phyloP scores from a whole-genome alignment of 1,140 invertebrate genomes.

The Drosophila serrata region DNA sequence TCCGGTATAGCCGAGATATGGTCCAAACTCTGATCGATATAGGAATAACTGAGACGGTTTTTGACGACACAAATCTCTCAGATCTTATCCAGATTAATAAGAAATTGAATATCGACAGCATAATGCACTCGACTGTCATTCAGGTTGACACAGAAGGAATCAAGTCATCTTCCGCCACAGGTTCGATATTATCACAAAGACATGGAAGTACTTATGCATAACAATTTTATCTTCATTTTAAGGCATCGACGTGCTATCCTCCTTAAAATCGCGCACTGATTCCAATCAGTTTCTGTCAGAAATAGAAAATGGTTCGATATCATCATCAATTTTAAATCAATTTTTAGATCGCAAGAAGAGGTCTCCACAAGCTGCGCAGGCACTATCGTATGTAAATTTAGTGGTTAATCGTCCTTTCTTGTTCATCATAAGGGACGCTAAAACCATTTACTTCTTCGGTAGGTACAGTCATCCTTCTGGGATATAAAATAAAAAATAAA shows the following conservation, averaged over 20 bases:
- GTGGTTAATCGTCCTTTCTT: slow-evolving; percentile 17
- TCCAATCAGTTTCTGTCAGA: not conserved
- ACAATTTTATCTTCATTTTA: not conserved
- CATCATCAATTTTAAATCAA: too few species aligned
- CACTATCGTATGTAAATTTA: not conserved
- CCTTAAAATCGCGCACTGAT: not conserved
- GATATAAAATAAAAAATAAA: not conserved
- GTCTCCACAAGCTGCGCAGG: rapidly evolving
- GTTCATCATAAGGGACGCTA: not conserved
- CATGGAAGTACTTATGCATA: not conserved
- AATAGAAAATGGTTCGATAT: not conserved
- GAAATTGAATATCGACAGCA: not conserved
- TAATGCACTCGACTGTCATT: not conserved
- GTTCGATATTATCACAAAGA: not conserved
- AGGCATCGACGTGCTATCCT: not conserved
- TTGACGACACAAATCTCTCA: not conserved
- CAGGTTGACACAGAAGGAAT: not conserved
- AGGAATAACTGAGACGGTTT: not conserved
- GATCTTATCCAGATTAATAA: not conserved
- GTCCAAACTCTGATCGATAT: slow-evolving; percentile 18
- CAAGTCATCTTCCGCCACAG: not conserved
- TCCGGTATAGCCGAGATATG: slow-evolving; percentile 12
- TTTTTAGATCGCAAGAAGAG: not conserved
- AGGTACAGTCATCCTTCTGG: not conserved
- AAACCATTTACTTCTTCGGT: slow-evolving; percentile 2